Conservation (phyloP, 2,113 vertebrate species). For the Dicrurus megarhynchus region DNA sequence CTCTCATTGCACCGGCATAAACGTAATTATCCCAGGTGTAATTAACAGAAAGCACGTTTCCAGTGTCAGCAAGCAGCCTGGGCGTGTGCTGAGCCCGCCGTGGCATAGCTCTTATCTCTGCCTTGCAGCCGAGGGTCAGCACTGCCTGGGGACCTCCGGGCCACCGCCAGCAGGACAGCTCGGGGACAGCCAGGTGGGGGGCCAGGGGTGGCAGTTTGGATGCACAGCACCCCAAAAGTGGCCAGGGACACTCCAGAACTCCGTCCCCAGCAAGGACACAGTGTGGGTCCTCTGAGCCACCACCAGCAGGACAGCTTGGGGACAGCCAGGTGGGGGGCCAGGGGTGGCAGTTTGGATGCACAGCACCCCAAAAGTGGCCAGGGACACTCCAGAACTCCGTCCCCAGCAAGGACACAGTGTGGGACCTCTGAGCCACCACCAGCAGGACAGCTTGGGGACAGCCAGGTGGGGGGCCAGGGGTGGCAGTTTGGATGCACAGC, state of each 20-base stretch:
- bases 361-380: background rate
- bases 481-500: background rate
- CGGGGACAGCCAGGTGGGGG: background rate
- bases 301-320: background rate
- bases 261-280: background rate
- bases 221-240: background rate
- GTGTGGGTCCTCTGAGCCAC: background rate
- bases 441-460: background rate
- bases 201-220: background rate
- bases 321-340: background rate
- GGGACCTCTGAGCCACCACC: background rate
- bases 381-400: background rate
- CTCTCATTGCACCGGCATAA: background rate
- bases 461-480: background rate
- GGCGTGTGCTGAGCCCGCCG: background rate
- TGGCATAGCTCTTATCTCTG: background rate
- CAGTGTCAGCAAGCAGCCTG: background rate
- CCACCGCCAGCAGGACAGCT: background rate
- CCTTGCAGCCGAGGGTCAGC: background rate
- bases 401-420: background rate
- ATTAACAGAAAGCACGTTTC: slow-evolving; percentile 19
- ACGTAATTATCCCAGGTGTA: slow-evolving; percentile 27
- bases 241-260: background rate
- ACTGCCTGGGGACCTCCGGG: background rate
- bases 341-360: background rate